Evolutionary conservation across 2,113 vertebrate genomes (phyloP).

Genomic region (Erythrolamprus reginae): DNA sequence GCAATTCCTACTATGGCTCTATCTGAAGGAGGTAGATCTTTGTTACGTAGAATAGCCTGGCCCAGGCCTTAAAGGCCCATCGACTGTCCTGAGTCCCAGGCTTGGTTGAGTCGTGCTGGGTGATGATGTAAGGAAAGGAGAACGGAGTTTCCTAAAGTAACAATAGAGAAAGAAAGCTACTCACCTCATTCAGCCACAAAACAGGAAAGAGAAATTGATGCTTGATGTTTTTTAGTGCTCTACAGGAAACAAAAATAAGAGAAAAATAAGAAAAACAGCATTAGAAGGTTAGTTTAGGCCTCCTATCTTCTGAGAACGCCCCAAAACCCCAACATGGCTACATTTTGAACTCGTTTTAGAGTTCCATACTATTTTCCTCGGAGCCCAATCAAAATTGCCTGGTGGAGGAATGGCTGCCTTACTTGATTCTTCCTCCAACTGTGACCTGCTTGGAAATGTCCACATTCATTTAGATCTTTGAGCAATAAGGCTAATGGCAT

Average conservation of each 20-base stretch:
- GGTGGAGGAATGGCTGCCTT: neutral
- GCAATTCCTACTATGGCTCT: too few relatives aligned
- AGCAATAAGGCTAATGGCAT: neutral
- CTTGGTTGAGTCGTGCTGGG: too few relatives aligned
- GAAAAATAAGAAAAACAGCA: neutral
- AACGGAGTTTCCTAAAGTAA: too few relatives aligned
- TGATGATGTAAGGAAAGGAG: too few relatives aligned
- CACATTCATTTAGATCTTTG: neutral
- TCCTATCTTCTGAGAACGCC: neutral
- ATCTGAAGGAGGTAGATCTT: too few relatives aligned
- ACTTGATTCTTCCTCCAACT: neutral
- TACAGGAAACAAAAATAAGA: constrained; percentile 57
- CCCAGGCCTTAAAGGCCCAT: too few relatives aligned
- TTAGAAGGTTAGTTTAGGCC: neutral
- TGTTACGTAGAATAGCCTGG: too few relatives aligned
- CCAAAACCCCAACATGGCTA: too few relatives aligned
- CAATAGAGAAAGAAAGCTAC: constrained; percentile 28
- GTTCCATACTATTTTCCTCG: neutral
- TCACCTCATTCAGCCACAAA: constrained; percentile 93
- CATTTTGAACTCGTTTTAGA: neutral
- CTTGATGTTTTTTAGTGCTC: constrained; percentile 74
- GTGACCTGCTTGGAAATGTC: neutral
- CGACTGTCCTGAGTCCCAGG: too few relatives aligned
- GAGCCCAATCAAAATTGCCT: neutral
- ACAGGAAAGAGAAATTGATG: constrained; percentile 78